Evolutionary conservation across 2,888 invertebrate genomes (phyloP).

Genomic region (Lepidocyrtoides sp.): DNA sequence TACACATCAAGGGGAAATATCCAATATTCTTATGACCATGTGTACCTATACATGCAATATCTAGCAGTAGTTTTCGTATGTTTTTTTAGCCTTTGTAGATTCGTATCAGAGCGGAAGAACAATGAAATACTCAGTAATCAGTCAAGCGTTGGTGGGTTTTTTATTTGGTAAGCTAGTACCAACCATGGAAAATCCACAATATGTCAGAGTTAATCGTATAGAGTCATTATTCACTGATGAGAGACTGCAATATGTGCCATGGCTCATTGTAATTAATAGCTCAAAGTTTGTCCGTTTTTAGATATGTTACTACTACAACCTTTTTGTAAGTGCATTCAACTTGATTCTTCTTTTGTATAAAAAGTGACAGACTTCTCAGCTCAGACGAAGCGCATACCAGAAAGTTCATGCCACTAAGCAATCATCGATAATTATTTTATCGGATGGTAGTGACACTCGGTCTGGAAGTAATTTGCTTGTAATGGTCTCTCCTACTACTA

Average conservation of each 20-base stretch:
- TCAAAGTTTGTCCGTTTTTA: conserved; percentile 43
- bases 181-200: conserved; percentile 46
- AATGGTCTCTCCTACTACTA: conserved; percentile 63
- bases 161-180: conserved; percentile 1
- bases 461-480: conserved; percentile 79
- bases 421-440: conserved; percentile 79
- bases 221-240: conserved; percentile 61
- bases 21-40: neutral
- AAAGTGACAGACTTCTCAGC: conserved; percentile 52
- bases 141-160: conserved; percentile 22
- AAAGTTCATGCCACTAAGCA: conserved; percentile 68
- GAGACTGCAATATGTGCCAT: conserved; percentile 21
- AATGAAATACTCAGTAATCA: conserved; percentile 18
- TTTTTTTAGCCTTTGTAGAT: neutral
- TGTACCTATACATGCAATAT: neutral
- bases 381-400: conserved; percentile 6
- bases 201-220: conserved; percentile 53
- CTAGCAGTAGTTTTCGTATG: too few relatives aligned
- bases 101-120: neutral
- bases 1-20: neutral
- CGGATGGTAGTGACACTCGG: conserved; percentile 79
- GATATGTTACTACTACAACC: conserved; percentile 14
- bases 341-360: conserved; percentile 9
- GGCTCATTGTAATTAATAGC: conserved; percentile 35
- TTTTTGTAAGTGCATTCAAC: conserved; percentile 10